Percentiles rank a stretch among this genome's conserved stretches.
Conservation (phyloP, 2,888 invertebrate species). For the Agrotis segetum region DNA sequence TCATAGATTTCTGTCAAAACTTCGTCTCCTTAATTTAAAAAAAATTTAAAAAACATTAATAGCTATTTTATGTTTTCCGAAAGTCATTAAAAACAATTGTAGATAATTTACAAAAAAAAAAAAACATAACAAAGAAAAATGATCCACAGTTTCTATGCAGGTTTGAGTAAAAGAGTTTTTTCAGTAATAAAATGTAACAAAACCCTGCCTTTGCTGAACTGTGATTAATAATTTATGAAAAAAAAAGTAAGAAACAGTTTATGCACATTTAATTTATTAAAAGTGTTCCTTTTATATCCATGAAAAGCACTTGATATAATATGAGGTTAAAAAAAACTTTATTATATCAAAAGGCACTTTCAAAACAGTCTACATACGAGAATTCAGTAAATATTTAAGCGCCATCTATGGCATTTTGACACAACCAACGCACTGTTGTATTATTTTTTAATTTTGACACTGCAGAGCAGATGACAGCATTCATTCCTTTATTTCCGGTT, state of each 20-base stretch:
- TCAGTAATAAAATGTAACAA: background rate
- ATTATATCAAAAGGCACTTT: background rate
- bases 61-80: background rate
- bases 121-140: too few relatives aligned
- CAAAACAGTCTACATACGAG: background rate
- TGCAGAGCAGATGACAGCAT: slow-evolving; percentile 33
- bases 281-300: background rate
- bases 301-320: background rate
- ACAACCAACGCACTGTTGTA: slow-evolving; percentile 13
- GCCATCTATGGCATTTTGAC: slow-evolving; percentile 53
- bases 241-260: background rate
- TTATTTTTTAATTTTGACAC: slow-evolving; percentile 27
- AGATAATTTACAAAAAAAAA: too few relatives aligned
- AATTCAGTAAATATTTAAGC: slow-evolving; percentile 39
- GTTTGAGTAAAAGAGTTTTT: background rate
- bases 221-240: background rate
- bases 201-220: background rate
- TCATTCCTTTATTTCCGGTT: slow-evolving; percentile 13
- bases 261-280: background rate
- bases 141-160: background rate
- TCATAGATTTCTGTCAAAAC: background rate
- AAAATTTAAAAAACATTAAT: background rate
- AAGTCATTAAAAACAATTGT: background rate
- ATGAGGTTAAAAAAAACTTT: background rate
- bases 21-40: too few relatives aligned